Percentiles rank a stretch among this genome's conserved stretches.
These are phyloP conservation scores for Amphipoea lucens DNA, from an alignment of 2,888 invertebrate genomes.

Conservation along the genomic window DNA sequence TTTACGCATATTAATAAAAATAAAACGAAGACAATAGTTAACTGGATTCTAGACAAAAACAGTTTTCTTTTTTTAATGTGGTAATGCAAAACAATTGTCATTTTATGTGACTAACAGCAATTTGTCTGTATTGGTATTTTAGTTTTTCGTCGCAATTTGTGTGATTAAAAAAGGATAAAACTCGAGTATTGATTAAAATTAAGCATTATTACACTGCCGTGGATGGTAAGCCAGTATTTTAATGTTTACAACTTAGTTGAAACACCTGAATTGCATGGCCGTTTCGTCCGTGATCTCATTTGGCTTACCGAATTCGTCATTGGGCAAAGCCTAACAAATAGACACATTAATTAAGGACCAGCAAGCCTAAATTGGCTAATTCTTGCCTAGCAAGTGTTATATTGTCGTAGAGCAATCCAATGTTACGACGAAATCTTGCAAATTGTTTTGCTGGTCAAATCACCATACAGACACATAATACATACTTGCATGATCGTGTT, in stretches of 20 bases:
- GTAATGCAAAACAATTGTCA: slow-evolving; percentile 56
- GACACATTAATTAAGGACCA: slow-evolving; percentile 26
- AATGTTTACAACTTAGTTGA: slow-evolving; percentile 2
- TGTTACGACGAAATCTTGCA: neutral
- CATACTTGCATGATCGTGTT: slow-evolving; percentile 8
- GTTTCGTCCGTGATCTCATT: slow-evolving; percentile 68
- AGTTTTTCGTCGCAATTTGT: slow-evolving; percentile 45
- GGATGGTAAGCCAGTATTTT: slow-evolving; percentile 57
- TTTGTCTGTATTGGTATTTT: slow-evolving; percentile 39
- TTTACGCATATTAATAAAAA: neutral
- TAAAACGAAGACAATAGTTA: neutral
- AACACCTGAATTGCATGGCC: slow-evolving; percentile 35
- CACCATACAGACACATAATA: neutral
- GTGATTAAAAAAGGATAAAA: slow-evolving; percentile 31
- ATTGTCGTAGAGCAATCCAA: neutral
- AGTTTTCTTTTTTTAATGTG: slow-evolving; percentile 18
- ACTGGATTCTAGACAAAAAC: neutral
- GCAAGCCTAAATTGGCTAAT: neutral
- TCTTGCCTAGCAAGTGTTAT: neutral
- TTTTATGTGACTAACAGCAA: slow-evolving; percentile 59
- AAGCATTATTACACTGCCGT: slow-evolving; percentile 25
- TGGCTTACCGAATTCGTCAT: slow-evolving; percentile 58
- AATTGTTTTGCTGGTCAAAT: slow-evolving; percentile 6
- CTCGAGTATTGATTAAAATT: slow-evolving; percentile 22
- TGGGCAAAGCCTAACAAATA: slow-evolving; percentile 46